Percentiles rank a stretch among this genome's conserved stretches.
Evolutionary conservation across 2,888 invertebrate species (phyloP).

Genomic region (Leptinotarsa juncta): DNA sequence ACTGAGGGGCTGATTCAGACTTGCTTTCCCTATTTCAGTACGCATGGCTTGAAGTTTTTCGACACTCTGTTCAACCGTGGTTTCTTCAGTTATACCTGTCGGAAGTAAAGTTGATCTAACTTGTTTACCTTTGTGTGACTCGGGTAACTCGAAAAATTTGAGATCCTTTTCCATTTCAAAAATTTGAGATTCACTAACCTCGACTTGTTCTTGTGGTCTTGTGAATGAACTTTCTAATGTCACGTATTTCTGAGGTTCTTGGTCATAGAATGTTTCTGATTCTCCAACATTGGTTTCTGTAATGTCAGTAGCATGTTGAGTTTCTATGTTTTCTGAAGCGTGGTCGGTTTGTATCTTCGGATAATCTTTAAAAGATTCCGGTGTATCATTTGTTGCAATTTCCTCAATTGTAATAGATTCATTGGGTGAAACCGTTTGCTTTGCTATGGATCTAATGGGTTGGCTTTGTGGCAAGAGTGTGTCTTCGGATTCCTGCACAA

Average conservation of each 20-base stretch:
- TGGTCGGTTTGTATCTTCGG: slow-evolving; percentile 70
- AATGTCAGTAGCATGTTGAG: slow-evolving; percentile 74
- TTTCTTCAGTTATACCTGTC: slow-evolving; percentile 68
- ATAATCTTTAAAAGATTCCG: slow-evolving; percentile 68
- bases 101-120: slow-evolving; percentile 68
- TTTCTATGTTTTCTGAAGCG: slow-evolving; percentile 69
- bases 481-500: slow-evolving; percentile 77
- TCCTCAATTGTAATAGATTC: slow-evolving; percentile 74
- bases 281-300: slow-evolving; percentile 74
- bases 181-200: slow-evolving; percentile 72
- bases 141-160: slow-evolving; percentile 67
- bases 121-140: slow-evolving; percentile 68
- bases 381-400: slow-evolving; percentile 70
- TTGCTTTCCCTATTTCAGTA: slow-evolving; percentile 62
- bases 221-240: slow-evolving; percentile 65
- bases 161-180: slow-evolving; percentile 76
- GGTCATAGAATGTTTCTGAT: slow-evolving; percentile 69
- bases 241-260: slow-evolving; percentile 60
- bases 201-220: slow-evolving; percentile 72
- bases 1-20: slow-evolving; percentile 63
- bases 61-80: slow-evolving; percentile 64
- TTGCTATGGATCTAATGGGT: slow-evolving; percentile 70
- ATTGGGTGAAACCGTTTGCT: slow-evolving; percentile 70
- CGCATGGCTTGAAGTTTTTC: slow-evolving; percentile 49
- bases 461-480: slow-evolving; percentile 68